Evolutionary conservation across 2,113 vertebrate genomes (phyloP).

Genomic region (Periophthalmus modestus): DNA sequence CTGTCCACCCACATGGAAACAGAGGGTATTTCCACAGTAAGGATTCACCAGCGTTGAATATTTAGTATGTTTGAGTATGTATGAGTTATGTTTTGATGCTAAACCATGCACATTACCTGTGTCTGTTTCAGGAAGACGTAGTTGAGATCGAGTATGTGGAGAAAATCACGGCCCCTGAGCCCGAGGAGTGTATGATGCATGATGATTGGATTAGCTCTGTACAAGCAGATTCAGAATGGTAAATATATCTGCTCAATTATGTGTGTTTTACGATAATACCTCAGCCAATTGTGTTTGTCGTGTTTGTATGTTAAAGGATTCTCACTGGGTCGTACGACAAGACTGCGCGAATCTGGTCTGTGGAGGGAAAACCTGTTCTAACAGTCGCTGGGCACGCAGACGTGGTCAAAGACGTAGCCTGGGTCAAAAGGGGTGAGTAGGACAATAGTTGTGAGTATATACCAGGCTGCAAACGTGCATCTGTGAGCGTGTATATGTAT

Average conservation of each 20-base stretch:
- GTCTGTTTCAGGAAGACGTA: constrained; percentile 88
- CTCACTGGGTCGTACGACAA: constrained; percentile 95
- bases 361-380: constrained; percentile 87
- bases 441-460: too few relatives aligned
- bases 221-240: constrained; percentile 91
- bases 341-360: constrained; percentile 92
- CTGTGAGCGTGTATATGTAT: too few relatives aligned
- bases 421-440: constrained; percentile 90
- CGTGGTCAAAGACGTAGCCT: constrained; percentile 94
- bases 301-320: constrained; percentile 79
- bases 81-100: too few relatives aligned
- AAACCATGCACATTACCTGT: not conserved
- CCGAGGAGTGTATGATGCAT: constrained; percentile 94
- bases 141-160: constrained; percentile 96
- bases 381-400: constrained; percentile 90
- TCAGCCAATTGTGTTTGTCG: too few relatives aligned
- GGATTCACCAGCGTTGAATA: constrained; percentile 7
- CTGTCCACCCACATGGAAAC: constrained; percentile 88
- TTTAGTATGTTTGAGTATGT: not conserved
- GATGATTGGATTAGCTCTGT: constrained; percentile 98
- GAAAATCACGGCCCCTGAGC: constrained; percentile 90
- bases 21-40: constrained; percentile 92
- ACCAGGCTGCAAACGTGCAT: too few relatives aligned
- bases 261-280: not conserved
- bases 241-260: constrained; percentile 15